Base-by-base conservation (phyloP, 1,140 invertebrate genomes). In the Drosophila asahinai region DNA sequence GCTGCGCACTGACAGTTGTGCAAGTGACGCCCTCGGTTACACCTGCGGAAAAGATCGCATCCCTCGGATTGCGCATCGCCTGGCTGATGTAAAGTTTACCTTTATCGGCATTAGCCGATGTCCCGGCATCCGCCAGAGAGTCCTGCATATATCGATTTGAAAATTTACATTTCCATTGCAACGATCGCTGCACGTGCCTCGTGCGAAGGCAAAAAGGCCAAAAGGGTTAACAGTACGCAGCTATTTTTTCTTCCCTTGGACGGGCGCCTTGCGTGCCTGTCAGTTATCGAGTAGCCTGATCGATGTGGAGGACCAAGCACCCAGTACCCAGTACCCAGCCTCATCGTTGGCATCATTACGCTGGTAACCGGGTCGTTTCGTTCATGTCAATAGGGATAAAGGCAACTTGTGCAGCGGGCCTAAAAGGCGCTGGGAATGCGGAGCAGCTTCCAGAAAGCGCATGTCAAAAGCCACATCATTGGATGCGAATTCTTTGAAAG, bases 361-460 rank as follows among this genome's bases (percentile, higher is more conserved):
- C 43, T 58, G 76, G 49, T 65, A 74, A 79, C 74, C 75, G 70
- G 86, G 66, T 66, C 81, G 74, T 76, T 79, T 79, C 77, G 90
- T 90, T 90, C 86, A 80, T 81, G 86, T 90, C 86, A 90, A 84
- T 79, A 84, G 66, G 74, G 68, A 90, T 89, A 90, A 83, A 73
- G 43, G 64, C 71, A 77, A 78, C 77, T 80, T 70, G 54, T 66
- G 60, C 62, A 38, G 47, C 52, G 19, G 30, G 27, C 30, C 33
- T 25, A 19, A n/a, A 15, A 25, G 61, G 25, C 61, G 30, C 17
- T 71, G 65, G 66, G 54, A 70, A 48, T 72, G 72, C 58, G 45
- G 66, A 74, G 27, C 83, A 89, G 84, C 83, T 86, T 89, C 83
- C 83, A 86, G 64, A 54, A 75, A 78, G 64, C 65, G 64, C 55